Evolutionary conservation across 2,113 vertebrate species (phyloP), one percentile per base, ranked within the genome.

Genomic region (Illadopsis cleaveri): DNA sequence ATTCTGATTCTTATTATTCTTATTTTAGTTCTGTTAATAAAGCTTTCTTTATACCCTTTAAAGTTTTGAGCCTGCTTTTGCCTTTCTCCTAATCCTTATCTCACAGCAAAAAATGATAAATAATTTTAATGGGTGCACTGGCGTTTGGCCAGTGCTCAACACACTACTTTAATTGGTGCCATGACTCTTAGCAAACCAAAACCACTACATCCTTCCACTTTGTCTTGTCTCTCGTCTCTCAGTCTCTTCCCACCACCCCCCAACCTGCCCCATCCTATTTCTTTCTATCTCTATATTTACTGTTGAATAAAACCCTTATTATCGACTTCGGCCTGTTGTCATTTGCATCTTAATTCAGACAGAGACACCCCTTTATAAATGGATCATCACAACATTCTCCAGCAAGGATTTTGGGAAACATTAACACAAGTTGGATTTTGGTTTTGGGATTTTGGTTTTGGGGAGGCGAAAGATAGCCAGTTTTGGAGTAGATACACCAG

Each of bases 301-400:
- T n/a, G 6, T 48, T 56, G 48, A 40, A 57, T 30, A 30, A n/a
- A 48, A 57, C n/a, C 20, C 0, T 0, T 17, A 7, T 65, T 57
- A 56, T 47, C 66, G 16, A 48, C 42, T 50, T 48, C 0, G 0
- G 12, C n/a, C 35, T 57, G 13, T 66, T 16, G 21, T 31, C 1
- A 1, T 57, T 66, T 20, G 10, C 35, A 40, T 30, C 42, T 48
- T 17, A 14, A 50, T 57, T 50, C 0, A 0, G 20, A 24, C 10
- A 35, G 20, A 42, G 8, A 11, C 25, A 66, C 35, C 30, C 8
- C 11, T 40, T 65, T 76, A 9, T 17, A 25, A 50, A 42, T 6
- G 17, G 31, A 25, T 50, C 16, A 23, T 30, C 48, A 42, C 12
- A 24, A 28, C 10, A 24, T 24, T 9, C 2, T 76, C 5, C n/a